phyloP scores from a whole-genome alignment of 2,797 vertebrate species.

The Psittacula echo region DNA sequence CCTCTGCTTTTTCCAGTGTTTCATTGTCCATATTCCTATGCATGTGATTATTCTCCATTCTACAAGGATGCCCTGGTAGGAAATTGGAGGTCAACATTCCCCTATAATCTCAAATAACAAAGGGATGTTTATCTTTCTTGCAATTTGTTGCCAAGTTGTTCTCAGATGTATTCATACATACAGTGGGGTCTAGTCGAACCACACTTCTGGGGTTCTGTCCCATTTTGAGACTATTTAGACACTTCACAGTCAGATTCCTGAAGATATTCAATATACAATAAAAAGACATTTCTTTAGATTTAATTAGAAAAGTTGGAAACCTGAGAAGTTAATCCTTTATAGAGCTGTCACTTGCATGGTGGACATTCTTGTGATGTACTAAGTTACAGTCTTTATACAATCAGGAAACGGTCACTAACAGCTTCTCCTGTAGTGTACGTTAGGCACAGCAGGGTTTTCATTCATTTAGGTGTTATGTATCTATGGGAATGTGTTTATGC shows the following conservation, averaged over 20 bases:
- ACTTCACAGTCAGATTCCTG: not conserved
- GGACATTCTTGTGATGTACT: not conserved
- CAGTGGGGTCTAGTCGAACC: not conserved
- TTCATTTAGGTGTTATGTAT: not conserved
- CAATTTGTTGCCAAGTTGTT: not conserved
- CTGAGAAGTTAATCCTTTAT: not conserved
- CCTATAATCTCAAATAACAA: not conserved
- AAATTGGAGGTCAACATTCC: not conserved
- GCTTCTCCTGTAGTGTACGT: not conserved
- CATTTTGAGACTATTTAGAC: not conserved
- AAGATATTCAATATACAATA: not conserved
- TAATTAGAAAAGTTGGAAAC: not conserved
- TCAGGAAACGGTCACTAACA: not conserved
- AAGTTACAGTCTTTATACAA: not conserved
- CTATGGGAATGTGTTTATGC: not conserved
- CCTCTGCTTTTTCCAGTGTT: not conserved
- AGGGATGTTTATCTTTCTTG: not conserved
- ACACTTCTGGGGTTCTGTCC: not conserved
- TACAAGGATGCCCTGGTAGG: not conserved
- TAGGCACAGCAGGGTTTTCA: not conserved
- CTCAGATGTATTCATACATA: not conserved
- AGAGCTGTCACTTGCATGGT: not conserved
- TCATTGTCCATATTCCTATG: not conserved
- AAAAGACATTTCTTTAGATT: not conserved
- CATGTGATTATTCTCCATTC: not conserved